phyloP scores from a whole-genome alignment of 2,888 invertebrate species.

The Pammene aurita region DNA sequence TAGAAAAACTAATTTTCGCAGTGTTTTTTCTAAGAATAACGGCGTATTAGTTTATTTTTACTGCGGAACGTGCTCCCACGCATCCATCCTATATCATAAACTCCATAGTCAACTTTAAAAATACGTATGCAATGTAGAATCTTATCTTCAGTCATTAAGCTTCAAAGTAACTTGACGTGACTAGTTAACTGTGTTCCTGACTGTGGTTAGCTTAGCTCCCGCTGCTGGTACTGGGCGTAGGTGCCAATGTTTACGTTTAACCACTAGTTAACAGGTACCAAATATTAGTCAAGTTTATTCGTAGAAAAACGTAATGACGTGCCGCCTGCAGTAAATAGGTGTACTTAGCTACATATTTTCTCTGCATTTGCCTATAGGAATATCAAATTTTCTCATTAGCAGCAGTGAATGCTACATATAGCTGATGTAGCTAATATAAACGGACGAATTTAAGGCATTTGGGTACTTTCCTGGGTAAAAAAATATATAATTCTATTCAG shows the following conservation, averaged over 20 bases:
- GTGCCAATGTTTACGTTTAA: slow-evolving; percentile 53
- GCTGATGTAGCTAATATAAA: no score
- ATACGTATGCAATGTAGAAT: slow-evolving; percentile 3
- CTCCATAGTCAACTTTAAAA: neutral
- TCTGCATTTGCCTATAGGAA: no score
- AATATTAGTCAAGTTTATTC: slow-evolving; percentile 35
- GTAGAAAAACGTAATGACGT: slow-evolving; percentile 8
- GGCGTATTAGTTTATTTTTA: slow-evolving; percentile 35
- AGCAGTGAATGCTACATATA: no score
- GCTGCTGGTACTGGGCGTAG: slow-evolving; percentile 42
- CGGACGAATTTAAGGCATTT: no score
- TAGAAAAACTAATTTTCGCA: slow-evolving; percentile 27
- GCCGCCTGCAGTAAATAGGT: slow-evolving; percentile 17
- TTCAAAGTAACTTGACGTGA: neutral
- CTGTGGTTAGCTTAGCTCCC: neutral
- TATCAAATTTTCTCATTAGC: no score
- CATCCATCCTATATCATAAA: slow-evolving; percentile 45
- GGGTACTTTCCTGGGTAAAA: no score
- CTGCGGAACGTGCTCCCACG: slow-evolving; percentile 54
- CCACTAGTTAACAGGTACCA: slow-evolving; percentile 41
- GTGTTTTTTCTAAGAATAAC: slow-evolving; percentile 31
- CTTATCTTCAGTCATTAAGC: neutral
- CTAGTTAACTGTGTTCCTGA: neutral
- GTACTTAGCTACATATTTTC: neutral
- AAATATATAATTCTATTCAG: no score